A percentile compares a stretch with the other conserved stretches of the same genome.
Evolutionary conservation across 1,140 invertebrate species (phyloP).

Genomic region (Hyles euphorbiae): DNA sequence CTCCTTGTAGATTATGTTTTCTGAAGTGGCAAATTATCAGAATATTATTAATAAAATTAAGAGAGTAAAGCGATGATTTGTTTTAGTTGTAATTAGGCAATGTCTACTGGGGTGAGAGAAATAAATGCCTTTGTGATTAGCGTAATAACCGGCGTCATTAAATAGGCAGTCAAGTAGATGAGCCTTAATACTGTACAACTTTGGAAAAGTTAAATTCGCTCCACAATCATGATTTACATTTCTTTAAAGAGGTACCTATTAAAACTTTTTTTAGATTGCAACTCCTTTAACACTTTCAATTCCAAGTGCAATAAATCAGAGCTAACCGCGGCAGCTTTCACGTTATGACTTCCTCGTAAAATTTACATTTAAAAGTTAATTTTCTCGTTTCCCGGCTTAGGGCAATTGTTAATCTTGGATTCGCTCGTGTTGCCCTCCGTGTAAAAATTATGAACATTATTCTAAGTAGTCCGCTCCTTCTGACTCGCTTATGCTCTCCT

Average conservation of each 20-base stretch:
- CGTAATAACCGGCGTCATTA: constrained; percentile 59
- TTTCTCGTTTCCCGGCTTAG: constrained; percentile 56
- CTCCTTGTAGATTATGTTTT: too few species aligned
- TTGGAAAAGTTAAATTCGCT: constrained; percentile 54
- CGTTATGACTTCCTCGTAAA: constrained; percentile 73
- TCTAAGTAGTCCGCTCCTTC: constrained; percentile 20
- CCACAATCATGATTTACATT: constrained; percentile 66
- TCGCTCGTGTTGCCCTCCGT: constrained; percentile 29
- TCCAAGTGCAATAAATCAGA: constrained; percentile 70
- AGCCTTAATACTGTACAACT: constrained; percentile 59
- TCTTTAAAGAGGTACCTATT: constrained; percentile 71
- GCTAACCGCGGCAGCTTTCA: constrained; percentile 69
- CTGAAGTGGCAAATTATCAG: too few species aligned
- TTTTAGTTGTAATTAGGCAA: constrained; percentile 4
- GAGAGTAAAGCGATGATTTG: constrained; percentile 3
- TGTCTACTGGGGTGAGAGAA: constrained; percentile 17
- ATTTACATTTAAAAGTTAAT: constrained; percentile 74
- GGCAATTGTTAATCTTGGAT: constrained; percentile 67
- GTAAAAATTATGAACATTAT: constrained; percentile 42
- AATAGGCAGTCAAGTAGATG: constrained; percentile 54
- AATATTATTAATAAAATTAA: too few species aligned
- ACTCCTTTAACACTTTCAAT: constrained; percentile 73
- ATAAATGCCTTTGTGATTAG: constrained; percentile 55
- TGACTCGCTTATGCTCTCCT: constrained; percentile 6
- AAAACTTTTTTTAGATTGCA: constrained; percentile 73